These are phyloP conservation scores for Sciurus carolinensis DNA, from an alignment of 2,797 vertebrate genomes.

Conservation along the genomic window DNA sequence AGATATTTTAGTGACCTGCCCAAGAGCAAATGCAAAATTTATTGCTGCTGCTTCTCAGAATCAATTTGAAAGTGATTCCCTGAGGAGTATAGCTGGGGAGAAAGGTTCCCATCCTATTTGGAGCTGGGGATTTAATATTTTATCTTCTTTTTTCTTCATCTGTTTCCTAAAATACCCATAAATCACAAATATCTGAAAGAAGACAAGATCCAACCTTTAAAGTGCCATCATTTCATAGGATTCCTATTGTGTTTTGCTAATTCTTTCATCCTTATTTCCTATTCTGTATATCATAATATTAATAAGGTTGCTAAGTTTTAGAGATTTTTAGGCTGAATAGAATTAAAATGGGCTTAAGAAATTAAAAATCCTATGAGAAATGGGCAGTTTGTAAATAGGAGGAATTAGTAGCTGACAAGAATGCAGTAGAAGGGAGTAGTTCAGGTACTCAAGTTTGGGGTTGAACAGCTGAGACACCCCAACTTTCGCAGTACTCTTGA, in stretches of 20 bases:
- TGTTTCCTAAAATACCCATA: neutral
- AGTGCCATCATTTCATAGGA: neutral
- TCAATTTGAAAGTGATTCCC: neutral
- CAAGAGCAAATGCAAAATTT: neutral
- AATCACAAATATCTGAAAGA: neutral
- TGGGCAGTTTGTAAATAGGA: neutral
- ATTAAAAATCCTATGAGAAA: neutral
- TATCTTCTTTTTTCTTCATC: neutral
- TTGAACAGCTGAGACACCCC: neutral
- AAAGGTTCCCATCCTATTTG: neutral
- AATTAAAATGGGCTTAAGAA: neutral
- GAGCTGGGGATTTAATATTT: neutral
- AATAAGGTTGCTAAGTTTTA: constrained; percentile 21
- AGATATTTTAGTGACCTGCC: neutral
- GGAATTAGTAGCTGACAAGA: neutral
- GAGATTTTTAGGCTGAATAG: neutral
- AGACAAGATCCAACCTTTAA: neutral
- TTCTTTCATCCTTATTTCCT: neutral
- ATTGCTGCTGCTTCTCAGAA: neutral
- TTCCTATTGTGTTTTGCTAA: constrained; percentile 1
- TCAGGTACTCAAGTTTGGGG: neutral
- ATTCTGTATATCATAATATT: neutral
- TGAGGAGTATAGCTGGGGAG: neutral
- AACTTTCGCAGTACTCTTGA: neutral
- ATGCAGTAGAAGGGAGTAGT: neutral